Percentiles rank a stretch among this genome's conserved stretches.
These are phyloP conservation scores for Tinea pellionella DNA, from an alignment of 2,888 invertebrate species.

Conservation along the genomic window DNA sequence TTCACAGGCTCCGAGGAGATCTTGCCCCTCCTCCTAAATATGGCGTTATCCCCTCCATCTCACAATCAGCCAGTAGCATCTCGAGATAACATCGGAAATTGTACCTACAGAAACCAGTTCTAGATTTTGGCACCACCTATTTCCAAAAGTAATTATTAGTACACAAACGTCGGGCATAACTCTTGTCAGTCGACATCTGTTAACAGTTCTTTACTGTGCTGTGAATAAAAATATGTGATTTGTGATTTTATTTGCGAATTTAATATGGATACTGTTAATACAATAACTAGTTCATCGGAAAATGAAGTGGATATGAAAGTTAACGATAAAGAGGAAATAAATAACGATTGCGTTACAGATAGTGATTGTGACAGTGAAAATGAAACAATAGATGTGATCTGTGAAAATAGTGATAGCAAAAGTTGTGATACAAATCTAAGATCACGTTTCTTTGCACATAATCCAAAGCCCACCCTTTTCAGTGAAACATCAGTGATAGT, in stretches of 20 bases:
- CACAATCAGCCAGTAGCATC: slow-evolving; percentile 48
- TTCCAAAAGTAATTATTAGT: slow-evolving; percentile 62
- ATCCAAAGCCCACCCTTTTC: not conserved
- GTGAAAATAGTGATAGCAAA: slow-evolving; percentile 46
- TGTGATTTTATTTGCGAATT: not conserved
- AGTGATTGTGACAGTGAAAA: slow-evolving; percentile 57
- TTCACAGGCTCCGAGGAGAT: slow-evolving; percentile 49
- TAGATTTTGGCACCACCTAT: slow-evolving; percentile 53
- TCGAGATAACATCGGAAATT: slow-evolving; percentile 37
- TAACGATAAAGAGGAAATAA: slow-evolving; percentile 26
- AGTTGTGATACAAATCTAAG: not conserved
- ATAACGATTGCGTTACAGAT: slow-evolving; percentile 42
- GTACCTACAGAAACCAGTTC: slow-evolving; percentile 51
- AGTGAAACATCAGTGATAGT: slow-evolving; percentile 34
- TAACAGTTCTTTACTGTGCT: not conserved
- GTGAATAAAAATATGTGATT: not conserved
- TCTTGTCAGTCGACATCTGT: not conserved
- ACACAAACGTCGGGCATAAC: not conserved
- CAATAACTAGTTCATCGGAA: slow-evolving; percentile 60
- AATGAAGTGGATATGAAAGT: slow-evolving; percentile 24
- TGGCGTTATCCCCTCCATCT: slow-evolving; percentile 57
- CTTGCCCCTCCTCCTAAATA: slow-evolving; percentile 60
- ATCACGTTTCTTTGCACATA: not conserved
- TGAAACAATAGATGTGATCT: slow-evolving; percentile 58
- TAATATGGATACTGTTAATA: slow-evolving; percentile 43